Evolutionary conservation across 2,113 vertebrate genomes (phyloP).

Genomic region (Strigops habroptila): DNA sequence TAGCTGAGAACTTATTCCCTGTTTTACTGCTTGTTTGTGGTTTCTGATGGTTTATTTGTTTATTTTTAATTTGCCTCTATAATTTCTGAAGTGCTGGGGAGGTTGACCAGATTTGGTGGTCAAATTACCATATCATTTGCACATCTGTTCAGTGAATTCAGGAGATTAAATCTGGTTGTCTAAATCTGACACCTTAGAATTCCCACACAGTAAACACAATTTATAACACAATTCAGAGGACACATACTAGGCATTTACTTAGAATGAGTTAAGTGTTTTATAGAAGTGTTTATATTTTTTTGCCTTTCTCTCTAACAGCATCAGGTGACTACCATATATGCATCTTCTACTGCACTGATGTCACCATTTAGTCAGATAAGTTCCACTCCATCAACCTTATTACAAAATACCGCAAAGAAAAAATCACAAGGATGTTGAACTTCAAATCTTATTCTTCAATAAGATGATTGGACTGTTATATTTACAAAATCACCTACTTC

Average conservation of each 20-base stretch:
- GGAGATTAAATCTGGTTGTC: not conserved
- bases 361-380: not conserved
- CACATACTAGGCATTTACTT: not conserved
- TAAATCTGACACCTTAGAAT: not conserved
- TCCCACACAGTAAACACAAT: not conserved
- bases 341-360: fast-evolving
- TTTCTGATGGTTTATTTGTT: not conserved
- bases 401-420: not conserved
- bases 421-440: not conserved
- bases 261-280: not conserved
- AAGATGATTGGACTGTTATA: not conserved
- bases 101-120: not conserved
- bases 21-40: not conserved
- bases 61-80: not conserved
- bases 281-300: not conserved
- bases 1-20: not conserved
- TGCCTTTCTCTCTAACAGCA: not conserved
- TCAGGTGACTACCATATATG: not conserved
- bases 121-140: not conserved
- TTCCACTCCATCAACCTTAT: not conserved
- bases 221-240: not conserved
- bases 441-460: not conserved
- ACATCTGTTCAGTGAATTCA: not conserved
- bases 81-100: not conserved
- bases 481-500: not conserved